A percentile compares a stretch with the other conserved stretches of the same genome.
Evolutionary conservation across 2,888 invertebrate species (phyloP).

Genomic region (Drosophila paramelanica): DNA sequence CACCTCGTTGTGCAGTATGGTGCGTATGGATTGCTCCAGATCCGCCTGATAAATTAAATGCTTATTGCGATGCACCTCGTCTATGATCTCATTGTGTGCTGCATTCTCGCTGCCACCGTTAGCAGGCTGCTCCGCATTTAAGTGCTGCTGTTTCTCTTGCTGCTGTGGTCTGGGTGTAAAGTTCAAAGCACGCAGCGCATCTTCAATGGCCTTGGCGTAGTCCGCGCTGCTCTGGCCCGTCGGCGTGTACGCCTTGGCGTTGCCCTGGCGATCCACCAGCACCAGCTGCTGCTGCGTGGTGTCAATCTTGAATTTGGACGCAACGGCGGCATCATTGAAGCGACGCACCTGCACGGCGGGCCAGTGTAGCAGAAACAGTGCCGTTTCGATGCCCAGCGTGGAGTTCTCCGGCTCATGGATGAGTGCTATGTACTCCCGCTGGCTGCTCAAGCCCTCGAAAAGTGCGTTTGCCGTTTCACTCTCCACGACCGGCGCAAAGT

Average conservation of each 20-base stretch:
- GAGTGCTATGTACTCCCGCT: slow-evolving; percentile 87
- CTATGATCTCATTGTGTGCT: slow-evolving; percentile 48
- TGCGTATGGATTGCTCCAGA: slow-evolving; percentile 93
- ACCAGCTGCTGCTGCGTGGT: slow-evolving; percentile 57
- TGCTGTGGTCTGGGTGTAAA: slow-evolving; percentile 57
- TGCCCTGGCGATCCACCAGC: slow-evolving; percentile 65
- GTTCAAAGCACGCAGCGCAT: slow-evolving; percentile 56
- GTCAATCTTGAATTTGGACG: slow-evolving; percentile 74
- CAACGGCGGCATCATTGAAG: slow-evolving; percentile 82
- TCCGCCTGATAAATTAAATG: slow-evolving; percentile 93
- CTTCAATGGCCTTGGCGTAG: slow-evolving; percentile 65
- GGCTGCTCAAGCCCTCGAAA: slow-evolving; percentile 86
- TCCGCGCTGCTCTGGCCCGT: slow-evolving; percentile 84
- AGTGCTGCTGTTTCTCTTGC: not conserved
- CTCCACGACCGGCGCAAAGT: slow-evolving; percentile 87
- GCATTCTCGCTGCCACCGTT: not conserved
- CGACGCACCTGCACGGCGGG: slow-evolving; percentile 87
- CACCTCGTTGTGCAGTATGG: slow-evolving; percentile 93
- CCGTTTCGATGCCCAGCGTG: slow-evolving; percentile 82
- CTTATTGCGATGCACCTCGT: slow-evolving; percentile 79
- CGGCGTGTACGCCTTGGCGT: slow-evolving; percentile 42
- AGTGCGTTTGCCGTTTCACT: slow-evolving; percentile 85
- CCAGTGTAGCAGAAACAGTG: slow-evolving; percentile 88
- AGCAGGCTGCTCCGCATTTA: not conserved
- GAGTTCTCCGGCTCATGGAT: slow-evolving; percentile 89